Evolutionary conservation across 2,888 invertebrate species (phyloP).

Genomic region (Acronicta alni): DNA sequence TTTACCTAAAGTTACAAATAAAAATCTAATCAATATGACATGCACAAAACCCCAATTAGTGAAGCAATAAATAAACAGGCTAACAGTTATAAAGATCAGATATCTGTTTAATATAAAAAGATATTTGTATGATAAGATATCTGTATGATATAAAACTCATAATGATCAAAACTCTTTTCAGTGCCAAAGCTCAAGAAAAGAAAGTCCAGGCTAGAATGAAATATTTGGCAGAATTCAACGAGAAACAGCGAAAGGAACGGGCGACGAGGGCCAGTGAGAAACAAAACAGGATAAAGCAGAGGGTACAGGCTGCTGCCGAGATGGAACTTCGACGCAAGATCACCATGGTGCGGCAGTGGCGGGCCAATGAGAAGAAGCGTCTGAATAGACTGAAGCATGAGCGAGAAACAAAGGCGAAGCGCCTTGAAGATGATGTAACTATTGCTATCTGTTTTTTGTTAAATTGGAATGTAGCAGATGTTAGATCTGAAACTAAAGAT

Average conservation of each 20-base stretch:
- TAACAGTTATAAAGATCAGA: no score
- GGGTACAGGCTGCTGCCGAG: conserved; percentile 82
- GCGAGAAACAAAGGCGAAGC: conserved; percentile 69
- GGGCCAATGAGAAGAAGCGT: conserved; percentile 80
- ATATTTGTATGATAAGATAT: no score
- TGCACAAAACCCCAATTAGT: no score
- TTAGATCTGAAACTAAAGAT: no score
- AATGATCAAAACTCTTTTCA: conserved; percentile 39
- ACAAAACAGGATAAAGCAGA: conserved; percentile 78
- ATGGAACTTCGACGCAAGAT: conserved; percentile 83
- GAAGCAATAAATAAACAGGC: no score
- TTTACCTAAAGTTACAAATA: no score
- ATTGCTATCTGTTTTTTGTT: neutral
- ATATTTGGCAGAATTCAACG: conserved; percentile 78
- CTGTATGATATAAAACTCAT: neutral
- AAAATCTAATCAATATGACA: no score
- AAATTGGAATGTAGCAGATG: no score
- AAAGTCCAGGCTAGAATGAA: conserved; percentile 79
- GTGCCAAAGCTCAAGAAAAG: conserved; percentile 80
- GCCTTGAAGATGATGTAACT: conserved; percentile 73
- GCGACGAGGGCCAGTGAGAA: conserved; percentile 73
- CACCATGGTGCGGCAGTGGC: conserved; percentile 83
- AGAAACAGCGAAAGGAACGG: conserved; percentile 75
- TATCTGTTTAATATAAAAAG: no score
- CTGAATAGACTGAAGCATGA: conserved; percentile 74